These are phyloP conservation scores for Astreopora myriophthalma DNA, from an alignment of 64 coral and sea anemone species.

Conservation along the genomic window DNA sequence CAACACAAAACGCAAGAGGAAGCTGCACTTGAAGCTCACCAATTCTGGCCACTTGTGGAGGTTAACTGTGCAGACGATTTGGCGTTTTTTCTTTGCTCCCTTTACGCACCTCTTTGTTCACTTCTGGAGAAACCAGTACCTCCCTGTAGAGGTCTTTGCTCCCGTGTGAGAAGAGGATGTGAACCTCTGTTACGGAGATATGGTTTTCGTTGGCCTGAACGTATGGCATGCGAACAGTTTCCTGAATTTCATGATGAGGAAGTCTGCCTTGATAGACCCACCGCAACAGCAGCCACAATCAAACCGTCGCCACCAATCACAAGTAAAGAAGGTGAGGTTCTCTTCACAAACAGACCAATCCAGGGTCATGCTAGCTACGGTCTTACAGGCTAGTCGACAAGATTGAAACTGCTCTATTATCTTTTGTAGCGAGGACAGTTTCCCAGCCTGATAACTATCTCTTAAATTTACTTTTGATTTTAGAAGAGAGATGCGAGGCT, in stretches of 20 bases:
- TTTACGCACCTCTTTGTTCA: slow-evolving; percentile 69
- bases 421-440: too few relatives aligned
- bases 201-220: slow-evolving; percentile 53
- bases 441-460: too few relatives aligned
- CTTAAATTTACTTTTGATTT: not conserved
- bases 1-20: slow-evolving; percentile 59
- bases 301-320: not conserved
- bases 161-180: slow-evolving; percentile 33
- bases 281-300: not conserved
- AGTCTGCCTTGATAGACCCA: not conserved
- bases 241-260: not conserved
- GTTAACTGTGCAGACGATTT: slow-evolving; percentile 49
- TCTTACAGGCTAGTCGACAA: too few relatives aligned
- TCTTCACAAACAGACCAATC: not conserved
- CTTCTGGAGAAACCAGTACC: not conserved
- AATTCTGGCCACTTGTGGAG: slow-evolving; percentile 56
- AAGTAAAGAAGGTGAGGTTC: not conserved
- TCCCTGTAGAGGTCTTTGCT: slow-evolving; percentile 56
- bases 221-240: slow-evolving; percentile 41
- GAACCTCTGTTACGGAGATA: not conserved
- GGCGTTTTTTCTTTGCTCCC: slow-evolving; percentile 42
- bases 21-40: slow-evolving; percentile 22
- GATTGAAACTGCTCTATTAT: too few relatives aligned
- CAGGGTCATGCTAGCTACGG: not conserved
- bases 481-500: not conserved